A percentile compares a stretch with the other conserved stretches of the same genome.
phyloP scores from a whole-genome alignment of 2,888 invertebrate species.

The Sericinus montela region DNA sequence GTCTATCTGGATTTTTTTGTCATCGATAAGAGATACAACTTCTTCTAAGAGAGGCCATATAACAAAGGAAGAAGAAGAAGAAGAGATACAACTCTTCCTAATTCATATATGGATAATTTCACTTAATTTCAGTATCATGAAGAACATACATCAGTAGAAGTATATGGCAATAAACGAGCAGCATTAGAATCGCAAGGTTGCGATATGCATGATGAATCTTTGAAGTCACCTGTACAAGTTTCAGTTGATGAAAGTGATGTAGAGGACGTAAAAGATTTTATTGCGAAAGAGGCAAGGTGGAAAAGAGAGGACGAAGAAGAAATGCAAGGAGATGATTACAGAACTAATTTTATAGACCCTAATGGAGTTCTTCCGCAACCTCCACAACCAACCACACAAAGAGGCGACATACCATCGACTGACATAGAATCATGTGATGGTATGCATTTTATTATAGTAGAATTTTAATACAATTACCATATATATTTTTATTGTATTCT shows the following conservation, averaged over 20 bases:
- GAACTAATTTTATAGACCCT: constrained; percentile 53
- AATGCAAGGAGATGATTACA: constrained; percentile 67
- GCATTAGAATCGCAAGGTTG: constrained; percentile 75
- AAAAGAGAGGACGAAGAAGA: constrained; percentile 54
- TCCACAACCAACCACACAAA: constrained; percentile 34
- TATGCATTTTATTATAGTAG: constrained; percentile 23
- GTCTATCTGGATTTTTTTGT: too few species aligned
- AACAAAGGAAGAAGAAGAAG: too few species aligned
- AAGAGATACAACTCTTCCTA: too few species aligned
- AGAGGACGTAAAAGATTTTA: constrained; percentile 59
- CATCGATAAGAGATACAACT: too few species aligned
- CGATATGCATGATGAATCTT: constrained; percentile 38
- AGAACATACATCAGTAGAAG: constrained; percentile 77
- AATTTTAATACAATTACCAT: too few species aligned
- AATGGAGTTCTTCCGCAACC: constrained; percentile 42
- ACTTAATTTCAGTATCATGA: constrained; percentile 74
- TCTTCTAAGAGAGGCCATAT: too few species aligned
- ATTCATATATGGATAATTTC: too few species aligned
- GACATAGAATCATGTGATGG: constrained; percentile 71
- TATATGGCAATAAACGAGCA: constrained; percentile 68
- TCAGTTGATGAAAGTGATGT: constrained; percentile 52
- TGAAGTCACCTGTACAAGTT: constrained; percentile 45
- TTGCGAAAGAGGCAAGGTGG: constrained; percentile 50
- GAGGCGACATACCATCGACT: constrained; percentile 66
- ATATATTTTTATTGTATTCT: too few species aligned